Base-by-base conservation (phyloP, 2,888 invertebrate species). In the Scaptodrosophila latifasciaeformis region DNA sequence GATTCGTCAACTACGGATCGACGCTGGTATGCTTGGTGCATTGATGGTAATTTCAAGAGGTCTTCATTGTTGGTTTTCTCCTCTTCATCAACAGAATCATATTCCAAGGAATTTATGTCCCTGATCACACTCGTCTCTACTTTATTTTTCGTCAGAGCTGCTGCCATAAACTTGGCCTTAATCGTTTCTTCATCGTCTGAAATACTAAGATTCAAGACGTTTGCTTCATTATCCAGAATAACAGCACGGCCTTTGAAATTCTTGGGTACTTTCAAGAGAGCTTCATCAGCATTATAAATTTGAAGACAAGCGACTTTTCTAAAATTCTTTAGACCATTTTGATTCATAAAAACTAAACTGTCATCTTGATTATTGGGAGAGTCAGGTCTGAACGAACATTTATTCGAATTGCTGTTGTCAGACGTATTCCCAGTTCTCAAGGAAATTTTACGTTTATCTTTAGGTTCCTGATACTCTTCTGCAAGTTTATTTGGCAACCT, bases 1-100 rank as follows among this genome's bases (percentile, higher is more conserved):
- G 60, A 2, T 51, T 34, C 4, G 27, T 44, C 37, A 9, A 43
- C 44, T 1, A 56, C 47, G 0, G 58, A 55, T 18, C 70, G 77
- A 2, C 70, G 67, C 21, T 49, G 43, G 48, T 67, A 70, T 12
- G 3, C 67, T 72, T 5, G 77, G 61, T 49, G 39, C 54, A 27
- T 64, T 67, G 43, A 42, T 64, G 1, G 30, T 12, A 2, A 30
- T 49, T 27, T 27, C 9, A 5, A 27, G 27, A 6, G 27, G 27
- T 12, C 51, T 65, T 1, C 13, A 27, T 18, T 39, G 9, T 30
- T 52, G n/a, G n/a, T n/a, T 29, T 1, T 39, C 29, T 9, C 10
- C 44, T 42, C 31, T 40, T 24, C 27, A 49, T 15, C 13, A 50
- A 27, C 27, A 27, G 5, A 27, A 6, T 27, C 9, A 27, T 27